Base-by-base conservation (phyloP, 1,140 invertebrate species). In the Prorops nasuta region DNA sequence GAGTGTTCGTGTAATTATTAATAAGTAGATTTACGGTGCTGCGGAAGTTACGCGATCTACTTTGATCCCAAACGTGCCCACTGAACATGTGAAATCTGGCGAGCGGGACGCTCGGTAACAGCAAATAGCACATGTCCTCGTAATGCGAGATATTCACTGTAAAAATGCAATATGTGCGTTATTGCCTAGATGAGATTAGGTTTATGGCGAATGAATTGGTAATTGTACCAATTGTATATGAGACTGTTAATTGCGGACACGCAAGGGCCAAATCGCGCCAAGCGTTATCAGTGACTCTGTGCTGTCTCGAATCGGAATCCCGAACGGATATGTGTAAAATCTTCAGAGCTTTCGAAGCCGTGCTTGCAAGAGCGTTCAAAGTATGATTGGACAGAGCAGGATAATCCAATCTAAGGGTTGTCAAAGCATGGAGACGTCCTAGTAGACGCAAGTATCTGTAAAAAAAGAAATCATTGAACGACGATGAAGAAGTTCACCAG, bases 31-130 rank as follows among this genome's bases (percentile, higher is more conserved):
- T 63, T 19, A 78, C 64, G 32, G 75, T 77, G 20, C 60, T 64
- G 38, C 75, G 63, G 41, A 78, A 77, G 46, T 77, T 77, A 10
- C 76, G 66, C 8, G 72, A 71, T 55, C 74, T 69, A 54, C 69
- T 76, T 42, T 78, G 76, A 37, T 78, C 76, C 76, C 76, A 78
- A 28, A 77, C 74, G 15, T 74, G 63, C 10, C 73, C 73, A 37
- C 71, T 69, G 54, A 67, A 74, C 66, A 78, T 73, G 47, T 73
- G 65, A 55, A 78, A 76, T 37, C 67, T 61, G 1, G 64, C 64
- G 31, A 78, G 51, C n/a, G 76, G 76, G 18, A 78, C 58, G 32
- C 74, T 76, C 3, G 76, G 74, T 18, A 74, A 45, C 28, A 78
- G 53, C 8, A 78, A 57, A 44, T 69, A 67, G 20, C 65, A 60